Percentiles rank a stretch among this genome's conserved stretches.
Conservation (phyloP, 2,888 invertebrate species). For the Cenopis cana region DNA sequence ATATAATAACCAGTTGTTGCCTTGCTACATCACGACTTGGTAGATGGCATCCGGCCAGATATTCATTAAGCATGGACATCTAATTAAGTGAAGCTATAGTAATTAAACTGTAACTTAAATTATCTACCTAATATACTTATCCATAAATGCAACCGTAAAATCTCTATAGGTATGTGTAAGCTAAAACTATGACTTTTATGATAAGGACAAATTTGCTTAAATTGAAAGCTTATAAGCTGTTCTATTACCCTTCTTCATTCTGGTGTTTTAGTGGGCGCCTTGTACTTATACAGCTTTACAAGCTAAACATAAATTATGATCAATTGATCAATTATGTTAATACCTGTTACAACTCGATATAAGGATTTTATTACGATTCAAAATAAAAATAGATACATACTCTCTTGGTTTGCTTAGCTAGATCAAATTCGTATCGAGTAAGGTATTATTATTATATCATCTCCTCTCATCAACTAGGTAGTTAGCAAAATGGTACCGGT, state of each 20-base stretch:
- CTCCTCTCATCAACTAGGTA: constrained; percentile 25
- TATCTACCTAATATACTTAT: no score
- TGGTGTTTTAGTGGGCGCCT: no score
- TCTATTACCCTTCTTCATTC: no score
- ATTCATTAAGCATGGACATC: constrained; percentile 21
- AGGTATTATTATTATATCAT: constrained; percentile 36
- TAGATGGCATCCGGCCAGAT: constrained; percentile 27
- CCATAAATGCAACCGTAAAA: background rate
- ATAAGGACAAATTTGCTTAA: no score
- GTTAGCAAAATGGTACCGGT: constrained; percentile 37
- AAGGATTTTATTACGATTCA: background rate
- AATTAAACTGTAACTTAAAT: constrained; percentile 1
- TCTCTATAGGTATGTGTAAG: background rate
- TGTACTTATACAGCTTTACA: no score
- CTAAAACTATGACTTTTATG: no score
- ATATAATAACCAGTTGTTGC: constrained; percentile 56
- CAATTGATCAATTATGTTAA: no score
- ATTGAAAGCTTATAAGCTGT: no score
- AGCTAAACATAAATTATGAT: background rate
- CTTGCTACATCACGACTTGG: constrained; percentile 20
- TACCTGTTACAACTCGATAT: no score
- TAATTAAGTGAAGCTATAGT: constrained; percentile 4
- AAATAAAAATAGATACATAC: background rate
- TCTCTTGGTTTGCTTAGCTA: background rate
- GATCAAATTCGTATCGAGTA: constrained; percentile 19